Conservation (phyloP, 2,888 invertebrate genomes). For the Alloscopus bannaensis region DNA sequence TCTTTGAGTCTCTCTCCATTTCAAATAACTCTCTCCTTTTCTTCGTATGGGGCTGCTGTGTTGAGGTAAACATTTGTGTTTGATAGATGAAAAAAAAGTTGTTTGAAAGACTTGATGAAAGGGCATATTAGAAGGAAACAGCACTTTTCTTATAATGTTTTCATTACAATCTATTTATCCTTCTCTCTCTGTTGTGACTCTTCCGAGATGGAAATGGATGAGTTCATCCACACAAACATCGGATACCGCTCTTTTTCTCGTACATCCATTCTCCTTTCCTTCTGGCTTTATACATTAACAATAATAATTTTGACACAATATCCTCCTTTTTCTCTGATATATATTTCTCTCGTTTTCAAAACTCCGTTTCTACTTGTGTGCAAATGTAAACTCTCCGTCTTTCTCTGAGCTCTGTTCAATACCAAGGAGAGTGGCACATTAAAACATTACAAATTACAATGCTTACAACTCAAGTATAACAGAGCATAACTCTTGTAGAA, state of each 20-base stretch:
- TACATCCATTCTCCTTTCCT: conserved; percentile 15
- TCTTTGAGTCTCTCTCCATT: too few species aligned
- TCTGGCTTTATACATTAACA: conserved; percentile 51
- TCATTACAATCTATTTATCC: conserved; percentile 63
- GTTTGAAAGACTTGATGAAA: conserved; percentile 62
- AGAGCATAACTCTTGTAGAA: too few species aligned
- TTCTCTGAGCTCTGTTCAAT: conserved; percentile 45
- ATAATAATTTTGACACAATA: conserved; percentile 50
- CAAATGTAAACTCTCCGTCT: conserved; percentile 48
- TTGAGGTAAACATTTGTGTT: conserved; percentile 56
- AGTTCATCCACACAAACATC: conserved; percentile 4
- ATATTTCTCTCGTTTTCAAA: conserved; percentile 7
- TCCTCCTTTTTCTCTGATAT: conserved; percentile 20
- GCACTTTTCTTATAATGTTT: conserved; percentile 58
- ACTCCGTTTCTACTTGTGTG: conserved; percentile 36
- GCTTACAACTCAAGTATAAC: too few species aligned
- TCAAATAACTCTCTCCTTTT: too few species aligned
- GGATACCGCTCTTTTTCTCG: too few species aligned
- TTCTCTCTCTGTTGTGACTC: conserved; percentile 59
- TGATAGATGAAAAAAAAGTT: conserved; percentile 61
- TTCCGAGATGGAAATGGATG: conserved; percentile 55
- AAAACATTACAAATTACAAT: too few species aligned
- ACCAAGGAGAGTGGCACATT: conserved; percentile 32
- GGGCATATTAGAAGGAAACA: conserved; percentile 57
- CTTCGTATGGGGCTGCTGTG: too few species aligned